Evolutionary conservation across 2,888 invertebrate genomes (phyloP).

Genomic region (Parasteatoda lunata): DNA sequence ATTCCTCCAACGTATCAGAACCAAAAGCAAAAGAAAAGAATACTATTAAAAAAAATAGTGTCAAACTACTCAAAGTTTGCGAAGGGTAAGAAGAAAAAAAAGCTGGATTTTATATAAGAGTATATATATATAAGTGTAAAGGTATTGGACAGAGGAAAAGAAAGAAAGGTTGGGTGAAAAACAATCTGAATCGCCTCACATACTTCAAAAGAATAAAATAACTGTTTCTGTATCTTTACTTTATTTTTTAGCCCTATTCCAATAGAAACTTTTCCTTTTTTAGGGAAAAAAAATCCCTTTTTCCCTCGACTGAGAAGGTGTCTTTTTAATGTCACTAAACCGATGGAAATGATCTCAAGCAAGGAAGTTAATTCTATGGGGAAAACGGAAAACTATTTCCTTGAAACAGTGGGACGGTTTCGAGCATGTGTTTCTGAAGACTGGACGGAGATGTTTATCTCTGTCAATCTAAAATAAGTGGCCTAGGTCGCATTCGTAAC

Average conservation of each 20-base stretch:
- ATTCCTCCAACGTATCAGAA: constrained; percentile 37
- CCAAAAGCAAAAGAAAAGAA: background rate
- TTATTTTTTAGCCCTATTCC: constrained; percentile 6
- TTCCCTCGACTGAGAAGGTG: constrained; percentile 29
- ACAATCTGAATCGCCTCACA: constrained; percentile 57
- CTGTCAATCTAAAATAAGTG: background rate
- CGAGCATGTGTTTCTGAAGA: constrained; percentile 34
- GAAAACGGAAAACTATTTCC: constrained; percentile 26
- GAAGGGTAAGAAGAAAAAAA: constrained; percentile 32
- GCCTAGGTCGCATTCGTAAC: background rate
- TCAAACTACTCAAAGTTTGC: constrained; percentile 65
- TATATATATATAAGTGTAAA: constrained; percentile 36
- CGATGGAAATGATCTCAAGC: constrained; percentile 19
- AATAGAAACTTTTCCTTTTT: constrained; percentile 18
- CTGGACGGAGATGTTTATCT: constrained; percentile 38
- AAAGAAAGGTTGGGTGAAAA: constrained; percentile 35
- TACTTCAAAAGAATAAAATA: constrained; percentile 36
- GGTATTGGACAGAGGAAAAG: constrained; percentile 10
- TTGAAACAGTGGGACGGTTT: constrained; percentile 29
- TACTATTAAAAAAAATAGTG: constrained; percentile 33
- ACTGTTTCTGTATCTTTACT: constrained; percentile 21
- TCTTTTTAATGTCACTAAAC: constrained; percentile 56
- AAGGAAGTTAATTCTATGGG: constrained; percentile 36
- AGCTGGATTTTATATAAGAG: constrained; percentile 31
- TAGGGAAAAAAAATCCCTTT: background rate